Conservation (phyloP, 2,888 invertebrate species). For the Eudasyphora cyanicolor region DNA sequence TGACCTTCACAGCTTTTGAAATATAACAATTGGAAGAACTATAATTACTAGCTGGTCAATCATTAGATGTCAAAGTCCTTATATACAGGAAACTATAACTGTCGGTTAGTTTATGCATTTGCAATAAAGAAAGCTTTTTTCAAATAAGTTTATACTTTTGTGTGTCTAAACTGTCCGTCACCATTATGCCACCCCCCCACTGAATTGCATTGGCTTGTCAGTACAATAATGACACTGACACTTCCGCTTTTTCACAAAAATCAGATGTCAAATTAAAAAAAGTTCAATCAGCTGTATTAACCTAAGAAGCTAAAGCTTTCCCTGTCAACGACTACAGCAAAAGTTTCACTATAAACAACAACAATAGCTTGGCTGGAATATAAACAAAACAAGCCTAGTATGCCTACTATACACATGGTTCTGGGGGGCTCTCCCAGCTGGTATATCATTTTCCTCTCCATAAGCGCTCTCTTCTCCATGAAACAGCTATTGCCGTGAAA, state of each 20-base stretch:
- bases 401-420: neutral
- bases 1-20: too few species aligned
- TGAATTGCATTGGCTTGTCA: neutral
- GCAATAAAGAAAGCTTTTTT: too few species aligned
- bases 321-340: slow-evolving; percentile 18
- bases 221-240: neutral
- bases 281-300: slow-evolving; percentile 52
- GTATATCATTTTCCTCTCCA: slow-evolving; percentile 23
- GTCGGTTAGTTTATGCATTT: too few species aligned
- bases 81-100: too few species aligned
- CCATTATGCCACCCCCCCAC: neutral
- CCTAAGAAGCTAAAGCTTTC: slow-evolving; percentile 34
- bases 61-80: too few species aligned
- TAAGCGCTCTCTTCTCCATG: neutral
- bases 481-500: too few species aligned
- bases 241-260: neutral
- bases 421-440: neutral
- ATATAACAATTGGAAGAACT: too few species aligned
- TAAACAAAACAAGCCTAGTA: slow-evolving; percentile 57
- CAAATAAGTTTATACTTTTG: too few species aligned
- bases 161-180: neutral
- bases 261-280: slow-evolving; percentile 27
- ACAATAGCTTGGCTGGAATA: slow-evolving; percentile 55
- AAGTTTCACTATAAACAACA: slow-evolving; percentile 27
- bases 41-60: too few species aligned